Base-by-base conservation (phyloP, 2,888 invertebrate genomes). In the Cylloceria caligata region DNA sequence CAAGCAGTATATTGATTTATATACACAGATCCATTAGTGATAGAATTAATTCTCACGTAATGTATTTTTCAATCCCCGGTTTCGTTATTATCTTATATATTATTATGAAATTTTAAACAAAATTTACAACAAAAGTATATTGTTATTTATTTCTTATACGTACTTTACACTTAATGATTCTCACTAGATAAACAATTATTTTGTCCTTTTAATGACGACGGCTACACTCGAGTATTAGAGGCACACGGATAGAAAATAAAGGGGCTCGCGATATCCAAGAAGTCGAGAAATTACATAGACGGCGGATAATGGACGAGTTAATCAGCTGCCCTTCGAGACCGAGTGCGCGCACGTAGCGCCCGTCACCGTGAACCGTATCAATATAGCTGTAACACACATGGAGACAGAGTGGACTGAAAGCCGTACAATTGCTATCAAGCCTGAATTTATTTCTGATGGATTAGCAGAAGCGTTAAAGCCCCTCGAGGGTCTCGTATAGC, bases 361-460 rank as follows among this genome's bases (percentile, higher is more conserved):
- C 21, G 11, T 52, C 24, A 21, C 52, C 11, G 7, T 11, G 9
- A 60, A 36, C 34, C 60, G 34, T 45, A n/a, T n/a, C 36, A 34
- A 34, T 60, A 60, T 34, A 34, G 34, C 34, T 60, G 19, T 60
- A 60, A 34, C 60, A 34, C n/a, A 34, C 7, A 19, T 16, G 5
- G 16, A 4, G 0, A 36, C 34, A 60, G 16, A 34, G 19, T 11
- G 36, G 9, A 16, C 19, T 11, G 19, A 36, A 60, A 60, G 60
- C 60, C 16, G 34, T 34, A 27, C 60, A 60, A 19, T 36, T 36
- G 3, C 34, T 60, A 60, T 36, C 19, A 60, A 60, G 60, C 60
- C 36, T 19, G 60, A 36, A 60, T 60, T 60, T 19, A 60, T 34
- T 60, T 60, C 34, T 34, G 60, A 60, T 60, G 60, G 60, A 60